Evolutionary conservation across 2,113 vertebrate genomes (phyloP).

Genomic region (Scatophagus argus): DNA sequence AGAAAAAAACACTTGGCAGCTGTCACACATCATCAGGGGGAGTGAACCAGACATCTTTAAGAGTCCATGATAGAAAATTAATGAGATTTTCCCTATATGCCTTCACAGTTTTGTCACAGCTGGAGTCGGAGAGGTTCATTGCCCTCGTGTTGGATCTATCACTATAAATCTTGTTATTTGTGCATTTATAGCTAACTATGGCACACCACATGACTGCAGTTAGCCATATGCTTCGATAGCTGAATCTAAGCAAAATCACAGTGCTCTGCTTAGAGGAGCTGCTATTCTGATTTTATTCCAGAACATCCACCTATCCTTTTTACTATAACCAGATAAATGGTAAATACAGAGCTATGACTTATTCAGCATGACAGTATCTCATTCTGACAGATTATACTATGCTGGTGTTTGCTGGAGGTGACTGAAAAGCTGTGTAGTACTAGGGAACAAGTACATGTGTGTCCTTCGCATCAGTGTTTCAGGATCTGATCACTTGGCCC

Average conservation of each 20-base stretch:
- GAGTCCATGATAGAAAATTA: constrained; percentile 65
- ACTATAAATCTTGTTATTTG: constrained; percentile 51
- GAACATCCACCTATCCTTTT: background rate
- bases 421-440: constrained; percentile 10
- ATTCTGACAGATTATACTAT: background rate
- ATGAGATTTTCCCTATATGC: constrained; percentile 60
- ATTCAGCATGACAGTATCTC: constrained; percentile 27
- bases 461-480: constrained; percentile 69
- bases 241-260: background rate
- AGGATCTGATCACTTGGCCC: constrained; percentile 52
- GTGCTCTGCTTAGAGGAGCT: constrained; percentile 7
- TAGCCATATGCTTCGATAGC: constrained; percentile 12
- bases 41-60: constrained; percentile 45
- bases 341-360: constrained; percentile 32
- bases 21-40: constrained; percentile 66
- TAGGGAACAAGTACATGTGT: constrained; percentile 8
- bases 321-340: constrained; percentile 3
- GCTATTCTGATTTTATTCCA: constrained; percentile 8
- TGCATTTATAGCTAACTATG: constrained; percentile 31
- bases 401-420: constrained; percentile 32
- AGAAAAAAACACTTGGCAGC: constrained; percentile 64
- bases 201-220: background rate
- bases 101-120: constrained; percentile 55
- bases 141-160: constrained; percentile 20
- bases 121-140: constrained; percentile 57